phyloP scores from a whole-genome alignment of 2,797 vertebrate species.

The Australoheros facetus region DNA sequence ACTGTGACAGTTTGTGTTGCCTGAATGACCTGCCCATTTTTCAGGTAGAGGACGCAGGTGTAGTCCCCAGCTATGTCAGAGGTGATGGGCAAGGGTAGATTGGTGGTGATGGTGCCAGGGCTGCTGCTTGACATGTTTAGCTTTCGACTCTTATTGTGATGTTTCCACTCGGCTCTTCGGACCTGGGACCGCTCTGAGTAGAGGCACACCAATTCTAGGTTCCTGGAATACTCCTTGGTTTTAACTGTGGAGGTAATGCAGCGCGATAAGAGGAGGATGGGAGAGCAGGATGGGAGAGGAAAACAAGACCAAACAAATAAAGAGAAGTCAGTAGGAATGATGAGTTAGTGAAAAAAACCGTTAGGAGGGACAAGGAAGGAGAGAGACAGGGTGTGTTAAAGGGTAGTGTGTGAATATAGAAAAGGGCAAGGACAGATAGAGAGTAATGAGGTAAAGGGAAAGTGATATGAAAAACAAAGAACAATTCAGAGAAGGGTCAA shows the following conservation, averaged over 20 bases:
- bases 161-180: conserved; percentile 55
- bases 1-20: conserved; percentile 47
- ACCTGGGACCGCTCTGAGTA: conserved; percentile 68
- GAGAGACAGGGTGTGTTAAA: conserved; percentile 56
- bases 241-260: conserved; percentile 58
- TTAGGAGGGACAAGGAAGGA: conserved; percentile 1
- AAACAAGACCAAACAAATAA: conserved; percentile 27
- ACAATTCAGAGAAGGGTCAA: conserved; percentile 74
- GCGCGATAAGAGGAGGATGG: background rate
- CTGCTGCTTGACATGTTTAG: background rate
- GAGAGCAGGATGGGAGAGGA: background rate
- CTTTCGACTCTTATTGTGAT: conserved; percentile 54
- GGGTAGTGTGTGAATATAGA: conserved; percentile 69
- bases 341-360: conserved; percentile 25
- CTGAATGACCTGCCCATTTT: conserved; percentile 62
- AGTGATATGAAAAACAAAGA: conserved; percentile 69
- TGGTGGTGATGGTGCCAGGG: conserved; percentile 54
- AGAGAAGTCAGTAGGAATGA: conserved; percentile 21
- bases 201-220: conserved; percentile 67
- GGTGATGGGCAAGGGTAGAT: conserved; percentile 67
- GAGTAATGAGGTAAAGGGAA: conserved; percentile 61
- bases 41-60: conserved; percentile 75
- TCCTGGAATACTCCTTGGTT: background rate
- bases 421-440: conserved; percentile 73
- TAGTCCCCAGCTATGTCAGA: conserved; percentile 75